Percentiles rank a stretch among this genome's conserved stretches.
Evolutionary conservation across 2,888 invertebrate species (phyloP).

Genomic region (Drosophila neotestacea): DNA sequence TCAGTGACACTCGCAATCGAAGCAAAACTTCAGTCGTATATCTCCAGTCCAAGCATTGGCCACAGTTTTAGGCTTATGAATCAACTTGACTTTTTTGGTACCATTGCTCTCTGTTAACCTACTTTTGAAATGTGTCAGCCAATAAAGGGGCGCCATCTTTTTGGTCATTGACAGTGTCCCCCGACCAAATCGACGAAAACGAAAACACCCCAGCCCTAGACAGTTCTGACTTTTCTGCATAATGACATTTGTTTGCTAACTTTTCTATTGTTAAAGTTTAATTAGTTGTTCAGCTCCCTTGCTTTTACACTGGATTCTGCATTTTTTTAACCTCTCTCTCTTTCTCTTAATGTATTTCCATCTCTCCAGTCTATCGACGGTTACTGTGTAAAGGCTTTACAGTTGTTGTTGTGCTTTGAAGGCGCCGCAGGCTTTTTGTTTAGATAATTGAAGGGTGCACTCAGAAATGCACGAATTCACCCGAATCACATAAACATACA

Average conservation of each 20-base stretch:
- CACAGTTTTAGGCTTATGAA: slow-evolving; percentile 78
- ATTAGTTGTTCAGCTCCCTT: slow-evolving; percentile 69
- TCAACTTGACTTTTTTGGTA: slow-evolving; percentile 53
- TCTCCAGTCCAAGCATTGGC: slow-evolving; percentile 56
- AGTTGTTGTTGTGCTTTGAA: slow-evolving; percentile 42
- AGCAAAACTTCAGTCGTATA: background rate
- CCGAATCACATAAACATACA: slow-evolving; percentile 28
- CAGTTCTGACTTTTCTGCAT: slow-evolving; percentile 42
- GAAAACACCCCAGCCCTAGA: slow-evolving; percentile 36
- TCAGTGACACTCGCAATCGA: slow-evolving; percentile 54
- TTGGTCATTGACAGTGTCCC: slow-evolving; percentile 34
- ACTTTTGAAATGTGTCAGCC: slow-evolving; percentile 71
- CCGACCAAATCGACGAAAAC: slow-evolving; percentile 19
- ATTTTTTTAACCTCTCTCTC: slow-evolving; percentile 13
- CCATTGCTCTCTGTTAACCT: slow-evolving; percentile 70
- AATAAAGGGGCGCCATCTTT: slow-evolving; percentile 45
- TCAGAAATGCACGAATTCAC: slow-evolving; percentile 27
- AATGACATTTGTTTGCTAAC: slow-evolving; percentile 75
- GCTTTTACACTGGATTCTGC: slow-evolving; percentile 29
- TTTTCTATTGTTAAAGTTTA: slow-evolving; percentile 77
- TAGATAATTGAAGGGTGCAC: slow-evolving; percentile 56
- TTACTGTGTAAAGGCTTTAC: background rate
- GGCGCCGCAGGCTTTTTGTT: slow-evolving; percentile 55
- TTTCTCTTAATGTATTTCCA: slow-evolving; percentile 1
- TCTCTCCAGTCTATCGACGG: slow-evolving; percentile 12